Conservation (phyloP, 2,113 vertebrate species). For the Phrynocephalus versicolor region DNA sequence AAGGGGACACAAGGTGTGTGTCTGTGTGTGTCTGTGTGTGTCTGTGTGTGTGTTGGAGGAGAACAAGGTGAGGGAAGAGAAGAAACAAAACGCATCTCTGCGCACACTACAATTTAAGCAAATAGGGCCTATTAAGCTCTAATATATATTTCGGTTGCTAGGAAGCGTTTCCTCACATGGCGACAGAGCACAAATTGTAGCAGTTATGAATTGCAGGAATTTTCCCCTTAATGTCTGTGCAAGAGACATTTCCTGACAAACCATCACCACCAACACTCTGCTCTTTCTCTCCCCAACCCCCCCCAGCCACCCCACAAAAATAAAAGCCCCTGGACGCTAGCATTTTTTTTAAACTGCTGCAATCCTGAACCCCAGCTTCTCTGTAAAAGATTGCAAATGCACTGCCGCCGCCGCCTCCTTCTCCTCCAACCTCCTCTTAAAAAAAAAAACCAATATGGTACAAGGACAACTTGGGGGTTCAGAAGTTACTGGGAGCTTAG, state of each 20-base stretch:
- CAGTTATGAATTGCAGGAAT: conserved; percentile 22
- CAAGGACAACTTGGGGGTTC: background rate
- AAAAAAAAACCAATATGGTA: background rate
- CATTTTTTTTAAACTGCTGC: background rate
- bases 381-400: background rate
- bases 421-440: too few relatives aligned
- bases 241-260: conserved; percentile 8
- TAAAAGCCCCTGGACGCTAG: background rate
- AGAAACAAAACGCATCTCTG: background rate
- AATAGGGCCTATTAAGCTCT: conserved; percentile 18
- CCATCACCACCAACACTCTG: background rate
- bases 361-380: background rate
- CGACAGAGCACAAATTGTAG: conserved; percentile 18
- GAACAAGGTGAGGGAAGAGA: too few relatives aligned
- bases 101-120: conserved; percentile 16
- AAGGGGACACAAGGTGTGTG: background rate
- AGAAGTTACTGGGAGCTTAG: conserved; percentile 19
- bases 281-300: background rate
- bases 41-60: too few relatives aligned
- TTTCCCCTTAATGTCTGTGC: background rate
- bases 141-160: conserved; percentile 45
- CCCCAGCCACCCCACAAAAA: background rate
- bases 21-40: too few relatives aligned
- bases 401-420: background rate
- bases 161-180: conserved; percentile 19